These are phyloP conservation scores for Prenolepis imparis DNA, from an alignment of 2,888 invertebrate species.

Conservation along the genomic window DNA sequence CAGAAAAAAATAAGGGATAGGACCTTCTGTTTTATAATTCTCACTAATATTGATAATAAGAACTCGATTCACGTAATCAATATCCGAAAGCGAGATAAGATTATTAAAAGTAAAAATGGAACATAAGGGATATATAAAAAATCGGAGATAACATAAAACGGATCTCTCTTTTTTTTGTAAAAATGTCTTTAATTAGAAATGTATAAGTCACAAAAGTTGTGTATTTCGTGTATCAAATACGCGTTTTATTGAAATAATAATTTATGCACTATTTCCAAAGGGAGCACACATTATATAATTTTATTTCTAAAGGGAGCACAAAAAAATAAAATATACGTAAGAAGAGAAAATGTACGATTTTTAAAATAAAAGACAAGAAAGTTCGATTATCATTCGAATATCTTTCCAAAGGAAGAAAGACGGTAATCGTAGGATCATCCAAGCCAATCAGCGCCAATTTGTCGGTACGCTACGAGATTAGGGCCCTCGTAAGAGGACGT, in stretches of 20 bases:
- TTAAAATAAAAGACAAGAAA: not conserved
- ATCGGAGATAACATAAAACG: conserved; percentile 26
- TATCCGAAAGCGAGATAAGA: conserved; percentile 11
- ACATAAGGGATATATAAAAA: conserved; percentile 22
- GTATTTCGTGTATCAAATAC: not conserved
- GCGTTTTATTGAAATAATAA: not conserved
- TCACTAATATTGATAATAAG: conserved; percentile 62
- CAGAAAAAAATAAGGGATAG: not conserved
- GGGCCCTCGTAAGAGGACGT: conserved; percentile 57
- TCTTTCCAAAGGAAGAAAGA: not conserved
- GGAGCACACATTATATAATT: no score
- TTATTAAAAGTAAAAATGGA: conserved; percentile 29
- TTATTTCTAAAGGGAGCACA: not conserved
- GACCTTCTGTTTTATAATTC: conserved; percentile 28
- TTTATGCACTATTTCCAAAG: not conserved
- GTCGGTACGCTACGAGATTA: conserved; percentile 67
- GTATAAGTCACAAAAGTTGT: not conserved
- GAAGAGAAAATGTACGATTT: not conserved
- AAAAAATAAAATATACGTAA: not conserved
- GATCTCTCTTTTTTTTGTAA: not conserved
- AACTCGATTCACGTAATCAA: conserved; percentile 48
- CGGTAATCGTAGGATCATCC: conserved; percentile 62
- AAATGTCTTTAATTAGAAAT: conserved; percentile 42
- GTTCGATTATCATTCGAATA: not conserved
- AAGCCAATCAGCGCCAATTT: conserved; percentile 71